Base-by-base conservation (phyloP, 2,888 invertebrate species). In the Laothoe populi region DNA sequence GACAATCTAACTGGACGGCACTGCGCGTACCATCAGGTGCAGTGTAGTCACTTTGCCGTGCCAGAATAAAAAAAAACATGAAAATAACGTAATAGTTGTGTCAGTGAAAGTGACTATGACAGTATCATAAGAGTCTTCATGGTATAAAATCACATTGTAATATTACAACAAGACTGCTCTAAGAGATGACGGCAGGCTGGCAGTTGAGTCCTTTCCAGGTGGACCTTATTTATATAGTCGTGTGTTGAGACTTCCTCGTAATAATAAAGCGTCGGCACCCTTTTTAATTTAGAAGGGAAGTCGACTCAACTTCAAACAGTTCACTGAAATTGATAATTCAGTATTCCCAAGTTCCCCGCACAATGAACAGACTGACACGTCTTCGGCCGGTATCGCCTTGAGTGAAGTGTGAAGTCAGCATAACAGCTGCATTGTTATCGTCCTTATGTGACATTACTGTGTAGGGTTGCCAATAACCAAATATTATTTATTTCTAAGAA, bases 401-500 rank as follows among this genome's bases (percentile, higher is more conserved):
- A 77, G 69, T 70, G 64, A 84, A 81, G 84, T 81, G 85, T 77
- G 79, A 85, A 84, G 77, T 79, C 77, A 70, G 74, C 80, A 78
- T 81, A 79, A 78, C 80, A 78, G 77, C 73, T 82, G 86, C 81
- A 86, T 87, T 88, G 86, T 88, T 88, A 85, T 83, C 84, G 77
- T 74, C 73, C 72, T 74, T 75, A 71, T 73, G 77, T 72, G 75
- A 73, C 73, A 67, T 61, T 19, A 44, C 61, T 1, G 42, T n/a
- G 10, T 63, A 77, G 73, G 74, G 77, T 16, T 77, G 73, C 3
- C 69, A 45, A 26, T 16, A 11, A 48, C 8, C 8, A 31, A n/a
- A n/a, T 16, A 49, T 2, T 8, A 31, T 31, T 31, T 31, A 31
- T 4, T 31, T n/a, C n/a, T n/a, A n/a, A n/a, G n/a, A n/a, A n/a